Percentiles rank a stretch among this genome's conserved stretches.
Conservation (phyloP, 2,888 invertebrate genomes). For the Lasioglossum zephyrum region DNA sequence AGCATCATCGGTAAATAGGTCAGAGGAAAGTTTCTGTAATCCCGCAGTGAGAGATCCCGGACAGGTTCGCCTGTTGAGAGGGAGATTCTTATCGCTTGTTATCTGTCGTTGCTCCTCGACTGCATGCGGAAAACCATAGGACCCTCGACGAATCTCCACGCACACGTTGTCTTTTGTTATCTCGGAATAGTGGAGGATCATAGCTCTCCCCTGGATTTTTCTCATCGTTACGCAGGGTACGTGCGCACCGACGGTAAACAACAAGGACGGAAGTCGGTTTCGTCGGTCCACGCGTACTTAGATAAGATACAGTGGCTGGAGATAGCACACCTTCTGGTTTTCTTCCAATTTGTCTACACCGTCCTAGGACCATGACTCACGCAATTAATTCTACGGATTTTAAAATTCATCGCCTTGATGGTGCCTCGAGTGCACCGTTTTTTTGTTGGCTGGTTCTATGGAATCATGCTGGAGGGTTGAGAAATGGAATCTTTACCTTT, state of each 20-base stretch:
- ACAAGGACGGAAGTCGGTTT: background rate
- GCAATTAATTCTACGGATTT: background rate
- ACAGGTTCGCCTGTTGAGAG: conserved; percentile 59
- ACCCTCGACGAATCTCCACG: conserved; percentile 22
- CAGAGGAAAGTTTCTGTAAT: conserved; percentile 52
- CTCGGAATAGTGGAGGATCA: background rate
- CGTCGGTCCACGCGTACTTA: background rate
- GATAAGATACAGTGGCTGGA: background rate
- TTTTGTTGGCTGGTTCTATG: background rate
- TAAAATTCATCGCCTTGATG: background rate
- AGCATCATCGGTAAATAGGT: conserved; percentile 55
- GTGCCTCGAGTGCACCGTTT: background rate
- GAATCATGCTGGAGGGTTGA: background rate
- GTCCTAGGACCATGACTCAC: background rate
- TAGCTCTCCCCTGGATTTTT: conserved; percentile 40
- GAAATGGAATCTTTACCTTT: background rate
- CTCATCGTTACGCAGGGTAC: conserved; percentile 34
- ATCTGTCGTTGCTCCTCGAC: conserved; percentile 38
- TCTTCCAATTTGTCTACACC: background rate
- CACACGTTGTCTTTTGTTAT: conserved; percentile 40
- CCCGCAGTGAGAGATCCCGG: conserved; percentile 20
- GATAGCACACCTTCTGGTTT: background rate
- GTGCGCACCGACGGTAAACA: conserved; percentile 29
- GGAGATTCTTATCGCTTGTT: conserved; percentile 51
- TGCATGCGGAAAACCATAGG: conserved; percentile 9